phyloP scores from a whole-genome alignment of 2,888 invertebrate genomes.

The Apomyelois bistriatella region DNA sequence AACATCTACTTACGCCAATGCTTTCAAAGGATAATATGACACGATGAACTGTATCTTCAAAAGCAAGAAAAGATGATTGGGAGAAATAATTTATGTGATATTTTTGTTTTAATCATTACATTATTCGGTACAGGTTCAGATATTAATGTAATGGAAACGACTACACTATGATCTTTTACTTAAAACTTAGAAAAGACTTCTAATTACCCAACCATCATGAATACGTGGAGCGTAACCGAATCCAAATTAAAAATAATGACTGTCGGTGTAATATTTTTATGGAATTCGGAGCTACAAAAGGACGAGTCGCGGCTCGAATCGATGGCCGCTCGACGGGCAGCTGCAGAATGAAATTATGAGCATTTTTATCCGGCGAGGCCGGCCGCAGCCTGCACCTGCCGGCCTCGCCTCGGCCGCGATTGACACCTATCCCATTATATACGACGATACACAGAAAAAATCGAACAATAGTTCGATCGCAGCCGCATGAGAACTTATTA shows the following conservation, averaged over 20 bases:
- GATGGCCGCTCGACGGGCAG: constrained; percentile 72
- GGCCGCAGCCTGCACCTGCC: constrained; percentile 62
- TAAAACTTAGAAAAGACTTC: constrained; percentile 28
- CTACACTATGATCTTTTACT: neutral
- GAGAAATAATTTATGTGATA: too few relatives aligned
- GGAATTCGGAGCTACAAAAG: constrained; percentile 66
- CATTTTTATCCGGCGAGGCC: constrained; percentile 61
- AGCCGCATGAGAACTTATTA: constrained; percentile 77
- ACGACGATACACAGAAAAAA: constrained; percentile 57
- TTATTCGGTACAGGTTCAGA: too few relatives aligned
- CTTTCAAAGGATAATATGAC: too few relatives aligned
- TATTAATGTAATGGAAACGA: neutral
- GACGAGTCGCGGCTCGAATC: constrained; percentile 55
- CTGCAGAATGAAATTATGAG: constrained; percentile 76
- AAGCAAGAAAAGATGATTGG: too few relatives aligned
- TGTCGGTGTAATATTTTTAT: constrained; percentile 53
- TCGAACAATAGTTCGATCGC: constrained; percentile 67
- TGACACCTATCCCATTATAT: constrained; percentile 77
- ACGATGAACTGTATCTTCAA: too few relatives aligned
- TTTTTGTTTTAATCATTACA: too few relatives aligned
- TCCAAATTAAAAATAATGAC: constrained; percentile 63
- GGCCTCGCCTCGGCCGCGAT: constrained; percentile 47
- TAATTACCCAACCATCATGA: constrained; percentile 37
- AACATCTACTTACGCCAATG: too few relatives aligned
- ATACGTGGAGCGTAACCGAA: constrained; percentile 40